Conservation (phyloP, 2,888 invertebrate genomes). For the Stomorhina lunata region DNA sequence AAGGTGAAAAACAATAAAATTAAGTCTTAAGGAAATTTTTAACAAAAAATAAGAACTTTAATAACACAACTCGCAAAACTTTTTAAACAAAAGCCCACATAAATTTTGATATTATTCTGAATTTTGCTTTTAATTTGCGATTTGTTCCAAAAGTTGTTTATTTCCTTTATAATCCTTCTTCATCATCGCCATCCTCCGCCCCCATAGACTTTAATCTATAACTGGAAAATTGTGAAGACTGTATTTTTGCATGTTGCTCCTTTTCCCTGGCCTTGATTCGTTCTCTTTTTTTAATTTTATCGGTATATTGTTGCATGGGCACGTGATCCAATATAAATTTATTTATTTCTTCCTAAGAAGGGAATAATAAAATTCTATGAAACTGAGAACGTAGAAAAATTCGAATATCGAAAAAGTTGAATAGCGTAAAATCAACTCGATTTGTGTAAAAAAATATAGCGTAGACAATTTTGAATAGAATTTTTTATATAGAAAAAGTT, state of each 20-base stretch:
- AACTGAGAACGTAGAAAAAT: no score
- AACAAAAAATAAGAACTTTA: no score
- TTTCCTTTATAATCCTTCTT: conserved; percentile 53
- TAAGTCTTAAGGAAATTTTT: no score
- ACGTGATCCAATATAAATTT: conserved; percentile 67
- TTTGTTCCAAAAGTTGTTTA: not conserved
- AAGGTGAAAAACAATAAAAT: not conserved
- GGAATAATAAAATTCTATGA: not conserved
- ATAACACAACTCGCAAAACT: no score
- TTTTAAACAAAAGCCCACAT: no score
- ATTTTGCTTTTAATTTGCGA: not conserved
- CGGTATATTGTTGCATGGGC: conserved; percentile 66
- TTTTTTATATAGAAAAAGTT: no score
- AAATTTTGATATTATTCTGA: not conserved
- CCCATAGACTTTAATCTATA: conserved; percentile 5
- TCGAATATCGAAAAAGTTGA: no score
- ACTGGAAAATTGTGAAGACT: not conserved
- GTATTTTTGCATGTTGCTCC: not conserved
- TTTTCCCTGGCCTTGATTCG: not conserved
- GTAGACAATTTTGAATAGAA: no score
- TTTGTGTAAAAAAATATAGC: no score
- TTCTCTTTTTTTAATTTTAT: conserved; percentile 39
- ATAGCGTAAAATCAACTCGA: no score
- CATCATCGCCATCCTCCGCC: conserved; percentile 37
- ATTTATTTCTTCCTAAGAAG: conserved; percentile 64